Conservation (phyloP, 1,140 invertebrate genomes). For the Apis cerana region DNA sequence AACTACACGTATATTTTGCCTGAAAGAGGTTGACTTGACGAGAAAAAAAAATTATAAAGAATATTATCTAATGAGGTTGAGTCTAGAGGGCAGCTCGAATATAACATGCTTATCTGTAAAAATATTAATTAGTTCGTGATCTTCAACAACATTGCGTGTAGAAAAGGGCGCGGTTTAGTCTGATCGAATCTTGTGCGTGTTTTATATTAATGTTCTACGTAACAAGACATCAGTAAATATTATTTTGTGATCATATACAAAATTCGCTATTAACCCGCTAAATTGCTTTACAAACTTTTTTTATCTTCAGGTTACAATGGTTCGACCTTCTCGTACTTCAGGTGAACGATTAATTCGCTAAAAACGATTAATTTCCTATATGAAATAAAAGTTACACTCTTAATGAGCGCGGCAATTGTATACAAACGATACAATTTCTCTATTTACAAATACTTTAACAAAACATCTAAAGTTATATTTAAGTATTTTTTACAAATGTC, state of each 20-base stretch:
- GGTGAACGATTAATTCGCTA: conserved; percentile 4
- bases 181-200: conserved; percentile 32
- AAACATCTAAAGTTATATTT: conserved; percentile 34
- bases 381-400: not conserved
- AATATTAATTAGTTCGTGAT: conserved; percentile 40
- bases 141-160: conserved; percentile 34
- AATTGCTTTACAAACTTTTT: not conserved
- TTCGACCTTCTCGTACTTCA: too few species aligned
- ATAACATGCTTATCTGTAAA: conserved; percentile 19
- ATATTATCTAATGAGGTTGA: conserved; percentile 6
- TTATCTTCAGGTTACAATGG: not conserved
- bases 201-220: not conserved
- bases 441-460: conserved; percentile 58
- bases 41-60: conserved; percentile 1
- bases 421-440: conserved; percentile 14
- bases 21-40: conserved; percentile 23
- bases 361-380: not conserved
- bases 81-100: not conserved
- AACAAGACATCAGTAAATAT: not conserved
- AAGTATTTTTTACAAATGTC: conserved; percentile 58
- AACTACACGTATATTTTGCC: conserved; percentile 54
- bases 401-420: not conserved
- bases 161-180: conserved; percentile 18
- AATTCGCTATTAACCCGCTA: not conserved
- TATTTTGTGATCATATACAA: conserved; percentile 10